Evolutionary conservation across 2,888 invertebrate species (phyloP).

Genomic region (Lacanobia oleracea): DNA sequence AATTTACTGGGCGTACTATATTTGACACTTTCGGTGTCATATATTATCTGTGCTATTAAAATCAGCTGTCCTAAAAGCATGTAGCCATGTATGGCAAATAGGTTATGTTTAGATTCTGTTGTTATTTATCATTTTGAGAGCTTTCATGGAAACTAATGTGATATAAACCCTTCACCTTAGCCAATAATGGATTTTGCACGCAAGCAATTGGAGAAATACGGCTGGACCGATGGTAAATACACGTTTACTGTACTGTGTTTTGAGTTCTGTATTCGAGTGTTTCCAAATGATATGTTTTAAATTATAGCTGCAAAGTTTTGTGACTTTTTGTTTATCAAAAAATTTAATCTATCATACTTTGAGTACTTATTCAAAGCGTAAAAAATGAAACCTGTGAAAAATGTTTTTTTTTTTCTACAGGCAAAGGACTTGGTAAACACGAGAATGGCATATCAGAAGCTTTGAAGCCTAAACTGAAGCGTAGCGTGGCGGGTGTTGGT

Average conservation of each 20-base stretch:
- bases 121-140: neutral
- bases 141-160: neutral
- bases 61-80: constrained; percentile 20
- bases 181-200: constrained; percentile 93
- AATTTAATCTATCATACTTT: no score
- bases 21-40: neutral
- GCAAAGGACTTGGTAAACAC: constrained; percentile 95
- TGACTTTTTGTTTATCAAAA: neutral
- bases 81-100: constrained; percentile 35
- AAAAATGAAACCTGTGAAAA: no score
- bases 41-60: neutral
- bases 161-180: neutral
- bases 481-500: constrained; percentile 95
- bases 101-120: constrained; percentile 38
- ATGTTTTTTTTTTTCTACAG: constrained; percentile 81
- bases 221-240: constrained; percentile 91
- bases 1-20: neutral
- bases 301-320: neutral
- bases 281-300: neutral
- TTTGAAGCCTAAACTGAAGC: constrained; percentile 95
- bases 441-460: constrained; percentile 95
- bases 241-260: neutral
- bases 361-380: no score
- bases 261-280: neutral
- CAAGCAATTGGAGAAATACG: constrained; percentile 93